Percentiles rank a stretch among this genome's conserved stretches.
These are phyloP conservation scores for Cyclargus thomasi DNA, from an alignment of 1,140 invertebrate species.

Conservation along the genomic window DNA sequence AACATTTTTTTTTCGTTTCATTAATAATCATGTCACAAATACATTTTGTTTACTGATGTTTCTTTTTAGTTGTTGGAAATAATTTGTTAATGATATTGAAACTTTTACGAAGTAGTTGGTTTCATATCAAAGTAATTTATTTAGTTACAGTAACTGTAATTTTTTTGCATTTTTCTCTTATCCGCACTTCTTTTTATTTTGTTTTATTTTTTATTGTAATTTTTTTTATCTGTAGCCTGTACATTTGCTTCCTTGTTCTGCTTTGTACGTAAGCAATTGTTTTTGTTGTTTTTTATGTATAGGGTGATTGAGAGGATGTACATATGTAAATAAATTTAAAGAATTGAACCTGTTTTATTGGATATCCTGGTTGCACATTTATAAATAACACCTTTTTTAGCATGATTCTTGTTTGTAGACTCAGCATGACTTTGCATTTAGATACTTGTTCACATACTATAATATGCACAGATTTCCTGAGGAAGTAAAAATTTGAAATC, in stretches of 20 bases:
- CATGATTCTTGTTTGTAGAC: not conserved
- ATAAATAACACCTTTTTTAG: not conserved
- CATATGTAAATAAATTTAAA: constrained; percentile 59
- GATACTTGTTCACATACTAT: not conserved
- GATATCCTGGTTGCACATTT: constrained; percentile 27
- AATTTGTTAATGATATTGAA: constrained; percentile 1
- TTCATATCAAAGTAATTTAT: constrained; percentile 6
- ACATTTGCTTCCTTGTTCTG: constrained; percentile 7
- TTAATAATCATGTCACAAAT: no score
- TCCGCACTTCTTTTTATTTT: constrained; percentile 18
- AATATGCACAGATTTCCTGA: no score
- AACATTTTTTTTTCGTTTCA: constrained; percentile 20
- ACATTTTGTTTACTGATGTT: not conserved
- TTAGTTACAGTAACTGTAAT: not conserved
- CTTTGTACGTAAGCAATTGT: constrained; percentile 15
- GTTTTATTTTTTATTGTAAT: not conserved
- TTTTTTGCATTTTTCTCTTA: not conserved
- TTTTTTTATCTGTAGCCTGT: not conserved
- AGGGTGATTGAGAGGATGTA: constrained; percentile 22
- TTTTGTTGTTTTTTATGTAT: constrained; percentile 36
- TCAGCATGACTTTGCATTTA: not conserved
- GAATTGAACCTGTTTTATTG: constrained; percentile 62
- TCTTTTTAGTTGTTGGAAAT: constrained; percentile 22
- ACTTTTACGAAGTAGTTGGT: not conserved
- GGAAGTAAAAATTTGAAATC: no score